phyloP scores from a whole-genome alignment of 2,888 invertebrate genomes.

The Hydroisotoma schaefferi region DNA sequence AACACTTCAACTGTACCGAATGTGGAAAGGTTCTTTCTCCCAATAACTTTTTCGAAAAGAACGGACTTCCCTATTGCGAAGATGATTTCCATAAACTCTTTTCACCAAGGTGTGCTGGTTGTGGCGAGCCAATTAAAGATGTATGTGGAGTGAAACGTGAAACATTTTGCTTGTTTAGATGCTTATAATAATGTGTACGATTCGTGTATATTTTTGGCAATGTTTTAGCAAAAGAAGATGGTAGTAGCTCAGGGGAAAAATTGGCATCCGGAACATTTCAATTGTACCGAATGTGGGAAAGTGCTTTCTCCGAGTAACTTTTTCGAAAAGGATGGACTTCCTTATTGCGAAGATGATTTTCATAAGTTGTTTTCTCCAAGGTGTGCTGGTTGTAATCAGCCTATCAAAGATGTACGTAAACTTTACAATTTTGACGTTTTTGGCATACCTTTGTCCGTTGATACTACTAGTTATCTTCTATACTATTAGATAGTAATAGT shows the following conservation, averaged over 20 bases:
- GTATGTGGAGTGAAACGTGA: not conserved
- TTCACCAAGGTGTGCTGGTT: conserved; percentile 32
- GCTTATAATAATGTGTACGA: not conserved
- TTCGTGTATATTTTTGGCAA: not conserved
- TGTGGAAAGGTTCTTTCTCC: conserved; percentile 34
- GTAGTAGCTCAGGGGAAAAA: conserved; percentile 14
- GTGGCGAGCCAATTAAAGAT: conserved; percentile 25
- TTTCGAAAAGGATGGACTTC: conserved; percentile 33
- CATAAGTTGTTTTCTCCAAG: conserved; percentile 38
- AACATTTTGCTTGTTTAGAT: not conserved
- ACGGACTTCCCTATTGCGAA: conserved; percentile 33
- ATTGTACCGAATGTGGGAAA: conserved; percentile 32
- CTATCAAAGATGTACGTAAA: conserved; percentile 37
- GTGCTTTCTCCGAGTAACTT: conserved; percentile 33
- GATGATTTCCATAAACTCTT: conserved; percentile 35
- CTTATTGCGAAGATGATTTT: conserved; percentile 40
- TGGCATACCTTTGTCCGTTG: not conserved
- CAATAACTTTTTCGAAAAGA: conserved; percentile 33
- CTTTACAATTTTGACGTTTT: not conserved
- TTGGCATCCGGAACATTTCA: conserved; percentile 33
- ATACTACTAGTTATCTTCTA: not conserved
- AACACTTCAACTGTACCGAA: conserved; percentile 34
- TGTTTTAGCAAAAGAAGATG: conserved; percentile 6
- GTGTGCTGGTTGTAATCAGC: conserved; percentile 41
- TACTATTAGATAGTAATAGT: too few species aligned